phyloP scores from a whole-genome alignment of 2,113 vertebrate genomes.

The Myocastor coypus region DNA sequence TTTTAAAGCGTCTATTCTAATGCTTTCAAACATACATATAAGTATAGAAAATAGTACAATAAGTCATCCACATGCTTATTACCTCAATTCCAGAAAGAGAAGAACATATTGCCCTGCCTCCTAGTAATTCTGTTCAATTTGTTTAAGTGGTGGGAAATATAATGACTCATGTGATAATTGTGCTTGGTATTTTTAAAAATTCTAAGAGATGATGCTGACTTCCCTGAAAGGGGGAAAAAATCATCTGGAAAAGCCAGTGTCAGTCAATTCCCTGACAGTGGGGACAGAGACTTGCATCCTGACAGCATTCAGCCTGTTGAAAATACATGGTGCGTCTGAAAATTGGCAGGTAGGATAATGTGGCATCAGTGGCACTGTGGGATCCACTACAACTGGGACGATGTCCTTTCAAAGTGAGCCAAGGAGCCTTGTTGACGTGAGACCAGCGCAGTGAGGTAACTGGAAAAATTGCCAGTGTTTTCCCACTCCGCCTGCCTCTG shows the following conservation, averaged over 20 bases:
- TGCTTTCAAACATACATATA: conserved; percentile 39
- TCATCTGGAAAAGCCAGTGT: background rate
- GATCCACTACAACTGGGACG: background rate
- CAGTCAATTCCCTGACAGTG: background rate
- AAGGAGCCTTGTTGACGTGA: background rate
- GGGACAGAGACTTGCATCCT: background rate
- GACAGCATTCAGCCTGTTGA: background rate
- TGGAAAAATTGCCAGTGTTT: background rate
- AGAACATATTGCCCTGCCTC: background rate
- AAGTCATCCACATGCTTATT: background rate
- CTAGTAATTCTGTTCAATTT: conserved; percentile 34
- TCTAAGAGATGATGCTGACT: conserved; percentile 1
- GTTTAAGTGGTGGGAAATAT: conserved; percentile 44
- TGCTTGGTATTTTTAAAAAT: conserved; percentile 25
- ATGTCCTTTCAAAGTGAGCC: background rate
- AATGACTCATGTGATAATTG: background rate
- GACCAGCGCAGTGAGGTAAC: background rate
- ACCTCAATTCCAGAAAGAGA: background rate
- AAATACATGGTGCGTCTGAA: background rate
- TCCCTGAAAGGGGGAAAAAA: background rate
- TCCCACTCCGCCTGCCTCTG: background rate
- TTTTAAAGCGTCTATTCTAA: background rate
- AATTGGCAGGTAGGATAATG: background rate
- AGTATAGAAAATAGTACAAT: conserved; percentile 24
- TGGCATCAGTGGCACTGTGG: rapidly evolving